phyloP scores from a whole-genome alignment of 2,797 vertebrate species.

The Pipistrellus kuhlii region DNA sequence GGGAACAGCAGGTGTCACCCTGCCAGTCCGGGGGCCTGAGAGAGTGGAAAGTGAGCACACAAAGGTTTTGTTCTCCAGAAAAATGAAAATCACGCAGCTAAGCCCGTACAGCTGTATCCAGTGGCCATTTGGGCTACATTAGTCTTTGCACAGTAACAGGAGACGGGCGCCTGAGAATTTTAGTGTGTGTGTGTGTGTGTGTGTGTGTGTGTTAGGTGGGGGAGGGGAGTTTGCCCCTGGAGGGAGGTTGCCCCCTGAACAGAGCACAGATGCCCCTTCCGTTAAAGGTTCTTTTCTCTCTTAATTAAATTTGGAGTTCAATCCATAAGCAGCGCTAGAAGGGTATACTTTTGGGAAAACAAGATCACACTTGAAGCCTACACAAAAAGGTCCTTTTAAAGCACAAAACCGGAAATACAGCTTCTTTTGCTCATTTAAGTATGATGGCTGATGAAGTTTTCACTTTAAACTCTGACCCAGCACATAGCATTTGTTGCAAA shows the following conservation, averaged over 20 bases:
- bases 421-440: constrained; percentile 4
- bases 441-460: not conserved
- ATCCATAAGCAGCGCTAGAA: not conserved
- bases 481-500: not conserved
- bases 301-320: constrained; percentile 17
- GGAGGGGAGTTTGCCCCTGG: too few species aligned
- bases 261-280: not conserved
- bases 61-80: constrained; percentile 51
- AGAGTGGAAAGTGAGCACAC: not conserved
- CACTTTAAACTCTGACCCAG: not conserved
- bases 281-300: constrained; percentile 12
- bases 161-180: not conserved
- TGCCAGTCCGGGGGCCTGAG: not conserved
- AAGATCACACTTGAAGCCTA: not conserved
- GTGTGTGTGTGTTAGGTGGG: too few species aligned
- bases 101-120: constrained; percentile 36
- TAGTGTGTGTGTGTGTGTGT: not conserved
- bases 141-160: constrained; percentile 7
- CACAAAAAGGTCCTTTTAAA: constrained; percentile 14
- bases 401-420: not conserved
- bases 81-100: constrained; percentile 58
- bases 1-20: constrained; percentile 64
- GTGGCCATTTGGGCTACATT: not conserved
- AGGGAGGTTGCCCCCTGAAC: not conserved
- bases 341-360: not conserved